Conservation (phyloP, 2,113 vertebrate species). For the Ictalurus furcatus region DNA sequence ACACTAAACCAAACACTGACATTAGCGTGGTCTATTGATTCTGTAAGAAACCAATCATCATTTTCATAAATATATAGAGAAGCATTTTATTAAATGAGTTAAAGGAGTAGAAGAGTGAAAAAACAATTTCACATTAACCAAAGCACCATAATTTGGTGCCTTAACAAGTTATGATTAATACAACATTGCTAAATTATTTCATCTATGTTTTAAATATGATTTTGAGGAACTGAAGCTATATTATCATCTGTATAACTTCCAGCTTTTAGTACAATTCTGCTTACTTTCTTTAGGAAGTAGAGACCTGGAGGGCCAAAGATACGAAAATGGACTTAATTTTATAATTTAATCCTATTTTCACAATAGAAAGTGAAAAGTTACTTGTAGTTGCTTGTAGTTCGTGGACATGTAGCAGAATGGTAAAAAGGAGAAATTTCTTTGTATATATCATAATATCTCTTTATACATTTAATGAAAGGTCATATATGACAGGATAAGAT, state of each 20-base stretch:
- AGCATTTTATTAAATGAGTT: not conserved
- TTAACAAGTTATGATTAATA: not conserved
- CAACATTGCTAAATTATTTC: not conserved
- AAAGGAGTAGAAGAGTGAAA: conserved; percentile 7
- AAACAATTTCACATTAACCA: not conserved
- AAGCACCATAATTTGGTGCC: not conserved
- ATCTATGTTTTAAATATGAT: not conserved
- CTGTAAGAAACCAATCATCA: conserved; percentile 8
- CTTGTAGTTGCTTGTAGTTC: not conserved
- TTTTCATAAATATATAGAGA: conserved; percentile 29
- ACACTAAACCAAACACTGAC: not conserved
- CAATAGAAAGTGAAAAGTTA: not conserved
- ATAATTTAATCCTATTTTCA: too few species aligned
- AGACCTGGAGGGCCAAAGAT: not conserved
- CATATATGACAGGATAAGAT: not conserved
- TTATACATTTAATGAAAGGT: not conserved
- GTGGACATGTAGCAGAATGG: not conserved
- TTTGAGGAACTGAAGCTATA: not conserved
- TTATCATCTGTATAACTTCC: not conserved
- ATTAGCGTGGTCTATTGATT: not conserved
- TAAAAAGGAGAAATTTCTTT: not conserved
- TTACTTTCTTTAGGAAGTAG: not conserved
- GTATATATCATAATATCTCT: not conserved
- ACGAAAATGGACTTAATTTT: not conserved
- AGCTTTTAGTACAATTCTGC: not conserved